Percentiles rank a stretch among this genome's conserved stretches.
phyloP scores from a whole-genome alignment of 2,888 invertebrate species.

The Drosophila affinis region DNA sequence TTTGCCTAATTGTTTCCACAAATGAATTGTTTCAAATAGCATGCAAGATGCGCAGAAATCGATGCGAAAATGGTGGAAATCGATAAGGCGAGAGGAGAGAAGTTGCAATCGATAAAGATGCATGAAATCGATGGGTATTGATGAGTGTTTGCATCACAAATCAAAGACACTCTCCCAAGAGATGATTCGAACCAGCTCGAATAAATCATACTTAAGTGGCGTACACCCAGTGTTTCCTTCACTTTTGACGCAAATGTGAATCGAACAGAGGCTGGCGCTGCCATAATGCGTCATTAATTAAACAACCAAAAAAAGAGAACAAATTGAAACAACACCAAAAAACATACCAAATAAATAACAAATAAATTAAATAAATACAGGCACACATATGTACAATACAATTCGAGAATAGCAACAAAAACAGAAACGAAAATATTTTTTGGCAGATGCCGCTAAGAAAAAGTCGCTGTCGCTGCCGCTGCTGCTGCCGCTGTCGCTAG shows the following conservation, averaged over 20 bases:
- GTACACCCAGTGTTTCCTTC: constrained; percentile 21
- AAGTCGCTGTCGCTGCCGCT: constrained; percentile 54
- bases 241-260: constrained; percentile 56
- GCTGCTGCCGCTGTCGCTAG: constrained; percentile 10
- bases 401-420: constrained; percentile 34
- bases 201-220: constrained; percentile 42
- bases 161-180: constrained; percentile 7
- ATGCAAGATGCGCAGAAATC: constrained; percentile 34
- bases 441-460: constrained; percentile 55
- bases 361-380: constrained; percentile 74
- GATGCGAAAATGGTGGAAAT: constrained; percentile 5
- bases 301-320: constrained; percentile 41
- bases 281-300: constrained; percentile 69
- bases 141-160: background rate
- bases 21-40: constrained; percentile 43
- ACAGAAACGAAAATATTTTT: constrained; percentile 51
- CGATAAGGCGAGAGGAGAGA: too few species aligned
- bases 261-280: constrained; percentile 40
- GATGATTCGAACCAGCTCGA: constrained; percentile 1
- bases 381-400: constrained; percentile 25
- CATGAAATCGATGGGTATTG: background rate
- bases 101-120: background rate
- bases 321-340: constrained; percentile 50
- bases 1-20: constrained; percentile 34
- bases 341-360: constrained; percentile 71